These are phyloP conservation scores for Salminus brasiliensis DNA, from an alignment of 2,113 vertebrate species.

Conservation along the genomic window DNA sequence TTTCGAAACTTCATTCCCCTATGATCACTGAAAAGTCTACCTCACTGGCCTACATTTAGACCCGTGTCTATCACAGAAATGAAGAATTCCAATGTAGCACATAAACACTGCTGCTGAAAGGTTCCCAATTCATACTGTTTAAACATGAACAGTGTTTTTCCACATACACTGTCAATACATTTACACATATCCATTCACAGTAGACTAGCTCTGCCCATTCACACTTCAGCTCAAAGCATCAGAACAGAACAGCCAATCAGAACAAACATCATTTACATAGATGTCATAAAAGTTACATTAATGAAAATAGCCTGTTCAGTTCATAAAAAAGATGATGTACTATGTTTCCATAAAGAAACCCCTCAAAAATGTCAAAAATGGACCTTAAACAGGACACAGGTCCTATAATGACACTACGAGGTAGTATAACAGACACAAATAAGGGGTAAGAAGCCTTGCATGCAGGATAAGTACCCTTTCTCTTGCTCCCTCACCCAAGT, in stretches of 20 bases:
- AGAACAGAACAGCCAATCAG: too few species aligned
- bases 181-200: neutral
- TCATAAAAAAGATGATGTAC: too few species aligned
- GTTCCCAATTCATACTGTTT: neutral
- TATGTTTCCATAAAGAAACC: too few species aligned
- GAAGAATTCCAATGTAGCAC: too few species aligned
- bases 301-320: too few species aligned
- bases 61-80: neutral
- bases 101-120: too few species aligned
- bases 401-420: too few species aligned
- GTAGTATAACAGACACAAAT: neutral
- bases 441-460: neutral
- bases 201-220: neutral
- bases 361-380: too few species aligned
- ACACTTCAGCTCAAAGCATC: too few species aligned
- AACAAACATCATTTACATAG: too few species aligned
- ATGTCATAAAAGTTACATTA: too few species aligned
- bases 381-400: too few species aligned
- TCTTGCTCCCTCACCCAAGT: constrained; percentile 51
- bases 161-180: neutral
- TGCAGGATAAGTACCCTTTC: constrained; percentile 28
- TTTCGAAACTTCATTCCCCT: neutral
- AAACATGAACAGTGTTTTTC: neutral
- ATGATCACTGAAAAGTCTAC: neutral
- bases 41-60: neutral